phyloP scores from a whole-genome alignment of 2,113 vertebrate genomes.

The Toxotes jaculatrix region DNA sequence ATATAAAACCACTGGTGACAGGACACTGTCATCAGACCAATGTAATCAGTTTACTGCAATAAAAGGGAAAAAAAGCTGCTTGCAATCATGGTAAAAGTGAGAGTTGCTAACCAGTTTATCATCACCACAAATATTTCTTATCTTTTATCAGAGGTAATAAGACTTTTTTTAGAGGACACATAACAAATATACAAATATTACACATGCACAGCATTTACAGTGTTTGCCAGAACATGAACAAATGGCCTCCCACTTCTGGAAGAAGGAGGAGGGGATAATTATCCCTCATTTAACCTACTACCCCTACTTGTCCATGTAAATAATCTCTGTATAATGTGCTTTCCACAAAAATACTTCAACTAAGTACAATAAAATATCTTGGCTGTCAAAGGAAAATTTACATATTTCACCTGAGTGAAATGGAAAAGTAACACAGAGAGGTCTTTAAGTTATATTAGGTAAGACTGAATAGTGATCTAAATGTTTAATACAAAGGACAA shows the following conservation, averaged over 20 bases:
- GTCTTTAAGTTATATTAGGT: slow-evolving; percentile 14
- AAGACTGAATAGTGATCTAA: slow-evolving; percentile 31
- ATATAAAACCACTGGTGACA: slow-evolving; percentile 1
- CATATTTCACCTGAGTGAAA: slow-evolving; percentile 42
- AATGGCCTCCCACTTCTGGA: not conserved
- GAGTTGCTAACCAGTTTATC: slow-evolving; percentile 1
- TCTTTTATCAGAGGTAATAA: slow-evolving; percentile 22
- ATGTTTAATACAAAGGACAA: slow-evolving; percentile 40
- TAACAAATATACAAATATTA: slow-evolving; percentile 51
- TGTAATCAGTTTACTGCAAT: slow-evolving; percentile 1
- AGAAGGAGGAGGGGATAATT: not conserved
- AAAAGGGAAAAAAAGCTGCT: not conserved
- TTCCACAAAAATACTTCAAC: slow-evolving; percentile 63
- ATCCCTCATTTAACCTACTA: slow-evolving; percentile 1
- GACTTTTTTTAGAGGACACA: slow-evolving; percentile 30
- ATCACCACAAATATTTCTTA: not conserved
- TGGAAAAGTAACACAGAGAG: slow-evolving; percentile 44
- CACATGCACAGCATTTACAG: slow-evolving; percentile 45
- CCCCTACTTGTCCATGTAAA: slow-evolving; percentile 3
- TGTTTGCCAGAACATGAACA: slow-evolving; percentile 15
- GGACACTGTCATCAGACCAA: not conserved
- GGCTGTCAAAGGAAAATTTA: slow-evolving; percentile 56
- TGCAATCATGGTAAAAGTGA: not conserved
- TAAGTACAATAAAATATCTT: slow-evolving; percentile 62
- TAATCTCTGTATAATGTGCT: slow-evolving; percentile 38